Base-by-base conservation (phyloP, 2,797 vertebrate genomes). In the Notoglanidium macrostoma region DNA sequence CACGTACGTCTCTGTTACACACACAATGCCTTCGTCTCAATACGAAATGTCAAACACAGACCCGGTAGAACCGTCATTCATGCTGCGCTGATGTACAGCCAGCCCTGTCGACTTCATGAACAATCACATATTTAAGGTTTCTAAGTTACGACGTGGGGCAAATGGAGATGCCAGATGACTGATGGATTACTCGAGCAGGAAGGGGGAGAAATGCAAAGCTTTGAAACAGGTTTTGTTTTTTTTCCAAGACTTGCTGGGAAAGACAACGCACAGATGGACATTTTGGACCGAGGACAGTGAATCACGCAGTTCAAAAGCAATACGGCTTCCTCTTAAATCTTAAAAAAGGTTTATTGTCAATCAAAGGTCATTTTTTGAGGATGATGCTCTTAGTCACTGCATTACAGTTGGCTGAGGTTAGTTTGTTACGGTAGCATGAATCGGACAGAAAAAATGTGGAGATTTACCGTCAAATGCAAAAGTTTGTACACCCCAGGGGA, bases 271-370 rank as follows among this genome's bases (percentile, higher is more conserved):
- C 54, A 73, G 61, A 86, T 9, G 29, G 73, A 46, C 10, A 12
- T 68, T 83, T 68, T 21, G 54, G 65, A 61, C 68, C 49, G 57
- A 82, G 72, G n/a, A 46, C 49, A 29, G 54, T 67, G 83, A 88
- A 87, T 88, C 87, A 72, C 51, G 23, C 23, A 59, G 68, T 78
- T 87, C 84, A 88, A 65, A 80, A 61, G 35, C 86, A 81, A 49
- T 11, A 68, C 44, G 14, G 81, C 51, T 85, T 68, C 80, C 67
- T 84, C 76, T 15, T 35, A 87, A 77, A 77, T 26, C 35, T 61
- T 81, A 49, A 86, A 86, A 70, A 86, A 32, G 21, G 35, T 26
- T 85, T 65, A 26, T 65, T 35, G 81, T 78, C 54, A 32, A 84
- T 74, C 35, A 85, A 12, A 0, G 32, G 51, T 26, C 1, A 1